Evolutionary conservation across 2,797 vertebrate genomes (phyloP), one percentile per base, ranked within the genome.

Genomic region (Esox lucius): DNA sequence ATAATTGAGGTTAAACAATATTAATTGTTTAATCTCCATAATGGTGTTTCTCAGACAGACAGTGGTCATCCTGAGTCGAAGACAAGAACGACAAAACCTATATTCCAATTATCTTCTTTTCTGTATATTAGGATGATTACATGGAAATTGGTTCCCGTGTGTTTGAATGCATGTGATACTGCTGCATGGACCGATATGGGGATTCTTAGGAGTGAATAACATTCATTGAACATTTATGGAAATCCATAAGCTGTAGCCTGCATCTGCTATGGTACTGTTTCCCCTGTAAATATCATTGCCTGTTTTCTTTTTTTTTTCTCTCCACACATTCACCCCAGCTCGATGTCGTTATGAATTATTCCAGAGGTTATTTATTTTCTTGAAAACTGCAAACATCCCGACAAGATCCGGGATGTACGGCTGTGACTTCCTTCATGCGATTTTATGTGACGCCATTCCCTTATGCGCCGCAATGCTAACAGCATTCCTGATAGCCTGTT

Each of bases 21-120:
- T 92, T 87, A 88, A 84, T 89, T 85, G 85, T 39, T 46, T 46
- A 46, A 46, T 39, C 35, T 39, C 42, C 12, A 78, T 76, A 83
- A 77, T 46, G 80, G 80, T 81, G 79, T 71, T 78, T 71, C 71
- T 73, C 69, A 73, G 75, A 87, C 74, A 86, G 76, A 87, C 74
- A 86, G 76, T 72, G 74, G 77, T 70, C 75, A 70, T 61, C 51
- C 69, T 77, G 80, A 70, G 56, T 46, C 12, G 42, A 76, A 73
- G 77, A 80, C 78, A 75, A 80, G 78, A 75, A 84, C 78, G 72
- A 72, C 80, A 72, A 71, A 75, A 71, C 78, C 76, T 72, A 74
- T 73, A 39, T 46, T 68, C 8, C 56, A 70, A 72, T 61, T 74
- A 66, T 24, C 65, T 75, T 72, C 62, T 78, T 26, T 61, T 24